Evolutionary conservation across 1,140 invertebrate species (phyloP), one percentile per base, ranked within the genome.

Genomic region (Caenorhabditis inopinata): DNA sequence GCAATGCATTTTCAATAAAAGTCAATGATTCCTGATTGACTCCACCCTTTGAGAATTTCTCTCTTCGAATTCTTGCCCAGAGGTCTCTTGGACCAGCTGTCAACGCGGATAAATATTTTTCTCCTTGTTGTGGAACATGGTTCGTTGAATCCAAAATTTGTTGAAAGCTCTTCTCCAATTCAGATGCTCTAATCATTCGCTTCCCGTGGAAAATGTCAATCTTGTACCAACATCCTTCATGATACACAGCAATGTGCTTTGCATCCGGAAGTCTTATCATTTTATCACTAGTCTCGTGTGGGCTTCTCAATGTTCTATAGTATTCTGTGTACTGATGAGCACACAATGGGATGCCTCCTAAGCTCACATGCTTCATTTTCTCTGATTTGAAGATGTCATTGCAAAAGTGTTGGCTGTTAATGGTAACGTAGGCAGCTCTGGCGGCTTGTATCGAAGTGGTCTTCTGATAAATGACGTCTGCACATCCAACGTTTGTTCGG

Each of bases 201-300:
- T 58, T 42, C 29, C 83, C 83, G 35, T 84, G 35, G 75, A 80
- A 77, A 32, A 85, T 76, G 21, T 82, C 68, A 1, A 85, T 27
- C 47, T 84, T 84, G 45, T 84, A 85, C 84, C 84, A 85, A 38
- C 83, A 82, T 38, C 84, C 84, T 27, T 84, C 84, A 46, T 75
- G 79, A 45, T 82, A 85, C 1, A 85, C 84, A 16, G 79, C 84
- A 51, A 85, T 83, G 47, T 85, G 83, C 12, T 76, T 23, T 29
- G 84, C 73, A 32, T 82, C 80, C 0, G 80, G 80, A 6, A 85
- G 83, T 21, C 62, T 27, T 18, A 85, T 79, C 76, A 84, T 83
- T 27, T 74, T 81, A 74, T 75, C 84, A 42, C 76, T 80, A 9
- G 74, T 80, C 48, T 84, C 75, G 1, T 74, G 21, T 18, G 84